These are phyloP conservation scores for Amblyjoppa proteus DNA, from an alignment of 2,888 invertebrate genomes.

Conservation along the genomic window DNA sequence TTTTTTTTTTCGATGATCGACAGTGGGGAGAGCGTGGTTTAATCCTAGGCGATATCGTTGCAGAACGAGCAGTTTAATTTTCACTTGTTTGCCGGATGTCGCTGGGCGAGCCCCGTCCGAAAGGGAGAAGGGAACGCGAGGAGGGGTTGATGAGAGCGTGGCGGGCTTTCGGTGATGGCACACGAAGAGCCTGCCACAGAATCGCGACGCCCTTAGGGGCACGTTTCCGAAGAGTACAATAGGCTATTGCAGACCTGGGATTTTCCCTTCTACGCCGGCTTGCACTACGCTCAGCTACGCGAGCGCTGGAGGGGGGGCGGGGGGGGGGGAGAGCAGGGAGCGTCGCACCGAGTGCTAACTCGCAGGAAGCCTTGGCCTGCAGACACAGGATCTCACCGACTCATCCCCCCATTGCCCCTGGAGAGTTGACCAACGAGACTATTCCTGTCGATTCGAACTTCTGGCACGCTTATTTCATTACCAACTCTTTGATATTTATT, in stretches of 20 bases:
- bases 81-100: slow-evolving; percentile 68
- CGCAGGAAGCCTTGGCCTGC: slow-evolving; percentile 11
- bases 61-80: slow-evolving; percentile 62
- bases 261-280: slow-evolving; percentile 29
- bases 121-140: slow-evolving; percentile 31
- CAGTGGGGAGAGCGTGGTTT: no score
- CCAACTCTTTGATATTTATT: slow-evolving; percentile 10
- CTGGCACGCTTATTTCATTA: slow-evolving; percentile 27
- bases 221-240: slow-evolving; percentile 58
- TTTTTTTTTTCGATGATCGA: no score
- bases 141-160: slow-evolving; percentile 46
- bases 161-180: slow-evolving; percentile 11
- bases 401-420: background rate
- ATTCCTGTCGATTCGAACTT: slow-evolving; percentile 3
- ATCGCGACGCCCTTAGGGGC: slow-evolving; percentile 61
- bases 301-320: slow-evolving; percentile 15
- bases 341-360: slow-evolving; percentile 16
- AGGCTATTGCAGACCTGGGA: slow-evolving; percentile 13
- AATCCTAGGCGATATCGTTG: slow-evolving; percentile 44
- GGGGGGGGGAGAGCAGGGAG: slow-evolving; percentile 7
- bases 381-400: background rate
- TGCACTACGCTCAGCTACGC: background rate
- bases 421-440: slow-evolving; percentile 21
- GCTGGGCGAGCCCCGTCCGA: slow-evolving; percentile 33
- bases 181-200: slow-evolving; percentile 42